Evolutionary conservation across 2,888 invertebrate genomes (phyloP).

Genomic region (Heliconius charithonia): DNA sequence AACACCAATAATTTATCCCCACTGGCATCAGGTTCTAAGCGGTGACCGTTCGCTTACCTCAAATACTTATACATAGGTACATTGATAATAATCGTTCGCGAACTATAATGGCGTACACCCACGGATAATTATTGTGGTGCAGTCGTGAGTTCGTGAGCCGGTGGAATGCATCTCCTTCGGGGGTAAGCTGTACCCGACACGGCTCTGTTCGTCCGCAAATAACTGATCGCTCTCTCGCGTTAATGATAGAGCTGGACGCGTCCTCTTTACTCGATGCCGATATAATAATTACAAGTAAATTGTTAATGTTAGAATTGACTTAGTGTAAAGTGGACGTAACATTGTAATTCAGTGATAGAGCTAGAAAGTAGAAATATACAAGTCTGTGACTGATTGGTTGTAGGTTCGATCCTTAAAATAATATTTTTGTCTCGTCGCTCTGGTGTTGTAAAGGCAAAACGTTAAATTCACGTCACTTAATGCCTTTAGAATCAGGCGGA

Average conservation of each 20-base stretch:
- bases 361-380: background rate
- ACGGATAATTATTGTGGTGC: conserved; percentile 84
- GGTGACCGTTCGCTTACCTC: conserved; percentile 69
- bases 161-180: conserved; percentile 84
- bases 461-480: too few relatives aligned
- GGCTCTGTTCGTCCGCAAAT: conserved; percentile 72
- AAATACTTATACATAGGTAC: conserved; percentile 56
- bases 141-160: conserved; percentile 83
- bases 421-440: too few relatives aligned
- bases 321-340: conserved; percentile 33
- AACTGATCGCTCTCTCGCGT: conserved; percentile 81
- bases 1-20: conserved; percentile 82
- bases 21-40: conserved; percentile 79
- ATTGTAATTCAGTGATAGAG: conserved; percentile 51
- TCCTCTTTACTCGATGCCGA: conserved; percentile 77
- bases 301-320: conserved; percentile 60
- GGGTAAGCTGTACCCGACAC: conserved; percentile 83
- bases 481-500: too few relatives aligned
- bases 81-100: conserved; percentile 84
- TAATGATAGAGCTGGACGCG: conserved; percentile 79
- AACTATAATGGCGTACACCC: conserved; percentile 84
- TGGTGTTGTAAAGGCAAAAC: too few relatives aligned
- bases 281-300: conserved; percentile 80
- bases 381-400: background rate
- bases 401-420: too few relatives aligned